Conservation (phyloP, 1,140 invertebrate species). For the Parapsyche elsis region DNA sequence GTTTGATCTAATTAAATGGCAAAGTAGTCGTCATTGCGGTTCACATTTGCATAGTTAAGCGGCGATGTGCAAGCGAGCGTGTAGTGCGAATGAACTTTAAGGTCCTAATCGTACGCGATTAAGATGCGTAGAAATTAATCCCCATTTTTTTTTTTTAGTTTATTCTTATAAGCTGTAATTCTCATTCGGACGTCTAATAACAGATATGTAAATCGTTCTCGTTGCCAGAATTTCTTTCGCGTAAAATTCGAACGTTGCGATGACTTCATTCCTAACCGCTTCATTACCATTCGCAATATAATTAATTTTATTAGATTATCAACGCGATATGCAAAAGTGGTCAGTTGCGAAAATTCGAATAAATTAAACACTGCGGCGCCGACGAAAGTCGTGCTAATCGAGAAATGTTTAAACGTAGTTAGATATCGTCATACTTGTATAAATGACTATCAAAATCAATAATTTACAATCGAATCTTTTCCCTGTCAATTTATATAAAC, state of each 20-base stretch:
- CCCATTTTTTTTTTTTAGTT: not conserved
- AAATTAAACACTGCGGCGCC: slow-evolving; percentile 5
- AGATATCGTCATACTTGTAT: too few relatives aligned
- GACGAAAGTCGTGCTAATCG: not conserved
- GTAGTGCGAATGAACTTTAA: not conserved
- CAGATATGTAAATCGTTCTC: slow-evolving; percentile 9
- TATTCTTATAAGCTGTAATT: not conserved
- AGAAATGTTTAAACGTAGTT: too few relatives aligned
- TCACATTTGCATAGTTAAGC: not conserved
- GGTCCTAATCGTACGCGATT: not conserved
- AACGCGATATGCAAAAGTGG: slow-evolving; percentile 10
- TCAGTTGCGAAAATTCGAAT: slow-evolving; percentile 16
- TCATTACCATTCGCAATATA: slow-evolving; percentile 30
- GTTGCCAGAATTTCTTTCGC: slow-evolving; percentile 12
- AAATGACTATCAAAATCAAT: too few relatives aligned
- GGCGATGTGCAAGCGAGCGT: too few relatives aligned
- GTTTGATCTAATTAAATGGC: not conserved
- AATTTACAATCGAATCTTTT: too few relatives aligned
- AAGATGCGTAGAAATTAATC: not conserved
- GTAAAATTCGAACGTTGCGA: slow-evolving; percentile 9
- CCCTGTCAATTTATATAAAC: too few relatives aligned
- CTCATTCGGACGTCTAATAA: slow-evolving; percentile 1
- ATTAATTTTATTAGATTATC: slow-evolving; percentile 28
- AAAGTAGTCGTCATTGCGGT: not conserved
- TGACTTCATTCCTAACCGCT: slow-evolving; percentile 33